Evolutionary conservation across 2,888 invertebrate genomes (phyloP), one percentile per base, ranked within the genome.

Genomic region (Chaetoderma sp.): DNA sequence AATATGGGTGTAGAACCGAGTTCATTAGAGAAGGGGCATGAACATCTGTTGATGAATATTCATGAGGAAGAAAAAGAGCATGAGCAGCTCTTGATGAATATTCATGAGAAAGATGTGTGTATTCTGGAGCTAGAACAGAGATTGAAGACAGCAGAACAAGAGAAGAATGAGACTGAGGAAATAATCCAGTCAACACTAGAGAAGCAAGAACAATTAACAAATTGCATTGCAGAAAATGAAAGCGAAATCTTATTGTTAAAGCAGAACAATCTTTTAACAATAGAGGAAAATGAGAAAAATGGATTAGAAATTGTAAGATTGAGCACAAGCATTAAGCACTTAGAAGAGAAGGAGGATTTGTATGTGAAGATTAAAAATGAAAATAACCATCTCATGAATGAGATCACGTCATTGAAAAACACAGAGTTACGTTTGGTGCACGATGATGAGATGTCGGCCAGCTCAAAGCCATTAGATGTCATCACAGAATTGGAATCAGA

Each of bases 51-150:
- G n/a, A 62, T 68, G 57, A 74, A 75, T 67, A 50, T 61, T 13
- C 65, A 61, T 27, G 68, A 68, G 8, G 36, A 79, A 32, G 67
- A 78, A 55, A 59, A 63, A 30, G 74, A 79, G 32, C 72, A 75
- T 55, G 63, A 73, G 50, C 63, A 70, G 27, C 30, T 77, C 3
- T 45, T 75, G 50, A 39, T 63, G 30, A 10, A 36, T n/a, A 28
- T 55, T 65, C 68, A 68, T 55, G 64, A 73, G 47, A 74, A 77
- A 68, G 71, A 76, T 45, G 27, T 68, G 42, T 47, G 66, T 27
- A 68, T 76, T 56, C 50, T 56, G 27, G 70, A 72, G 18, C 67
- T 81, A 13, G 70, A 75, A 60, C 60, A 50, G 25, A 62, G 75
- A 44, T 36, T 73, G 6, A 63, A 71, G 16, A 60, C 65, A 4